phyloP scores from a whole-genome alignment of 1,140 invertebrate species.

The Drosophila truncata region DNA sequence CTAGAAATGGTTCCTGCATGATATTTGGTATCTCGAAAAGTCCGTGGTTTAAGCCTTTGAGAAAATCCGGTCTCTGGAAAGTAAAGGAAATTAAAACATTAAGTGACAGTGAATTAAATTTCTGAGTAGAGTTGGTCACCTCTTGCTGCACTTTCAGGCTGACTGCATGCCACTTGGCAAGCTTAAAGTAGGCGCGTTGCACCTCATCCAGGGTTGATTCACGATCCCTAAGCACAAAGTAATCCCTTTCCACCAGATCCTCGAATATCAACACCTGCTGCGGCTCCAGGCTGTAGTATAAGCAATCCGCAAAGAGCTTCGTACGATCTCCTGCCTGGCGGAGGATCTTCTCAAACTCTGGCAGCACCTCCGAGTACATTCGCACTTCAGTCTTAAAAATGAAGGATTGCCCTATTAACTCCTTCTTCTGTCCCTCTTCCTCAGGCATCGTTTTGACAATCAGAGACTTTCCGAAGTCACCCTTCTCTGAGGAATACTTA shows the following conservation, averaged over 20 bases:
- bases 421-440: constrained; percentile 59
- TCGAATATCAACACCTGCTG: constrained; percentile 63
- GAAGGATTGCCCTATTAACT: constrained; percentile 37
- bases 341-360: constrained; percentile 66
- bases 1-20: constrained; percentile 25
- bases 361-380: constrained; percentile 67
- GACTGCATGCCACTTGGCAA: constrained; percentile 69
- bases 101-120: too few relatives aligned
- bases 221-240: constrained; percentile 48
- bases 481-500: constrained; percentile 11
- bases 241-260: constrained; percentile 57
- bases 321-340: constrained; percentile 47
- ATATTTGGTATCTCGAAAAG: constrained; percentile 25
- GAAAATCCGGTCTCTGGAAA: constrained; percentile 31
- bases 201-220: constrained; percentile 49
- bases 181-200: constrained; percentile 31
- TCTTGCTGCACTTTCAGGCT: constrained; percentile 59
- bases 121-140: constrained; percentile 6
- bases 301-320: constrained; percentile 26
- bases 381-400: constrained; percentile 70
- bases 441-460: constrained; percentile 76
- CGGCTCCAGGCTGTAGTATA: constrained; percentile 59
- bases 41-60: constrained; percentile 47
- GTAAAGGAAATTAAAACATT: not conserved
- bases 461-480: constrained; percentile 42